A percentile compares a stretch with the other conserved stretches of the same genome.
These are phyloP conservation scores for Eupsittula cactorum DNA, from an alignment of 2,113 vertebrate genomes.

Conservation along the genomic window DNA sequence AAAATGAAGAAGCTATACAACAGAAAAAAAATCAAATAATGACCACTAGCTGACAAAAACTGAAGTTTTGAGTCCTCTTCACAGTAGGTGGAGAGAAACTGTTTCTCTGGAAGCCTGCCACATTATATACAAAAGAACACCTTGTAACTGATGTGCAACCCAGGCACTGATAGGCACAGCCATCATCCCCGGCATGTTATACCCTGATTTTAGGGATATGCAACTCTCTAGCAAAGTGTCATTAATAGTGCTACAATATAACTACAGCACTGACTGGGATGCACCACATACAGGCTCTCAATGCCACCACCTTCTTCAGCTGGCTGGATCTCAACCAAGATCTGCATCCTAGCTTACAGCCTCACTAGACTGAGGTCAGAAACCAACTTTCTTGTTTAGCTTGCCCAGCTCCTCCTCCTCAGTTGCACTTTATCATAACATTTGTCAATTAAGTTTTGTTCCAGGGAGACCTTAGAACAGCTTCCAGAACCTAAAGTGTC, in stretches of 20 bases:
- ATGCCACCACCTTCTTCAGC: not conserved
- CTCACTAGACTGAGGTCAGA: not conserved
- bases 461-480: not conserved
- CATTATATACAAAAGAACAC: accelerated
- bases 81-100: not conserved
- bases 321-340: not conserved
- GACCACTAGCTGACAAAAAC: not conserved
- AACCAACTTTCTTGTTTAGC: not conserved
- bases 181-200: not conserved
- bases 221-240: not conserved
- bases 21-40: not conserved
- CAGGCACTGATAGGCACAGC: not conserved
- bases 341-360: not conserved
- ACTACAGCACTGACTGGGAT: not conserved
- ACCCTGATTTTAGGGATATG: not conserved
- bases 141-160: accelerated
- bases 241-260: accelerated
- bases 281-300: accelerated
- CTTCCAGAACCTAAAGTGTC: not conserved
- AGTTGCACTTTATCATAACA: not conserved
- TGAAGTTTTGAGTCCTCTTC: not conserved
- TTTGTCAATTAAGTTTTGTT: not conserved
- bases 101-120: not conserved
- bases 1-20: not conserved
- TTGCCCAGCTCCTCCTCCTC: not conserved